phyloP scores from a whole-genome alignment of 2,797 vertebrate genomes.

The Enteromius unitaeniatus region DNA sequence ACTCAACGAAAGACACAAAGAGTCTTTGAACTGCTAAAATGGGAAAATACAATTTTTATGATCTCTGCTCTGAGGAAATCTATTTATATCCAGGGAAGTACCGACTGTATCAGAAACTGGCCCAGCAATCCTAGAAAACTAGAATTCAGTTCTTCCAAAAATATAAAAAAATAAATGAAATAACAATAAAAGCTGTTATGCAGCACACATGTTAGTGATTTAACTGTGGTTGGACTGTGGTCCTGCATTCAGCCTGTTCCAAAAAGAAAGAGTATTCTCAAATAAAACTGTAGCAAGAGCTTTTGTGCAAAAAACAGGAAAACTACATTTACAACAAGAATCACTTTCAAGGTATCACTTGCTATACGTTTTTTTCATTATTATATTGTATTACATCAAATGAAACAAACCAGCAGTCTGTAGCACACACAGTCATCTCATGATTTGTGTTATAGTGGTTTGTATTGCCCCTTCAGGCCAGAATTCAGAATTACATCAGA shows the following conservation, averaged over 20 bases:
- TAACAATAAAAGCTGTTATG: neutral
- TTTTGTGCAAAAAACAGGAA: neutral
- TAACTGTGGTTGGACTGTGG: neutral
- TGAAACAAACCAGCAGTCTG: neutral
- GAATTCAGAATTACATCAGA: neutral
- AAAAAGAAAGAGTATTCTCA: neutral
- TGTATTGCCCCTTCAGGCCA: neutral
- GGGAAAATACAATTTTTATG: neutral
- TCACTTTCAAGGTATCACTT: neutral
- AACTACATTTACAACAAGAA: neutral
- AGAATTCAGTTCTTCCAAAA: neutral
- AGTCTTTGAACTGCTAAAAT: neutral
- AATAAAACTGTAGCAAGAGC: neutral
- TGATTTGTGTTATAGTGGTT: neutral
- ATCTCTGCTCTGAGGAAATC: neutral
- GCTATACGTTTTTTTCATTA: neutral
- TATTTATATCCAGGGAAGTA: neutral
- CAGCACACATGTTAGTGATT: conserved; percentile 28
- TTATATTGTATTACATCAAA: neutral
- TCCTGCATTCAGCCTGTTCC: neutral
- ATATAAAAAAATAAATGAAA: no score
- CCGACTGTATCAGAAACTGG: neutral
- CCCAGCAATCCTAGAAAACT: neutral
- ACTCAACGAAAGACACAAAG: neutral
- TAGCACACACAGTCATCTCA: neutral